Base-by-base conservation (phyloP, 2,113 vertebrate genomes). In the Elaphurus davidianus region DNA sequence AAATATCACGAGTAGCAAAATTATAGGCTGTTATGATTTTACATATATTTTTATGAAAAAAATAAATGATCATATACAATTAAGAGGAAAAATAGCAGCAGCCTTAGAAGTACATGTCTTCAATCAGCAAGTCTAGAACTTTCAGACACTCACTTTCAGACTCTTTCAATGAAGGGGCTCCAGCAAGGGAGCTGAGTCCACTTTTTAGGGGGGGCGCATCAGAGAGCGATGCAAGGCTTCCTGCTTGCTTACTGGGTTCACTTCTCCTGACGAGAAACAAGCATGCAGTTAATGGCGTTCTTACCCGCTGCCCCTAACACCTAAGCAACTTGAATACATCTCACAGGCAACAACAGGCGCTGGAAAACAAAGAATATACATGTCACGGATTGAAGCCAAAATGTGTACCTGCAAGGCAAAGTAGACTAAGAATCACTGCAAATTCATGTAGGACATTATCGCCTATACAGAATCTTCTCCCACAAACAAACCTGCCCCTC, bases 241-340 rank as follows among this genome's bases (percentile, higher is more conserved):
- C 98, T 30, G 94, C 86, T 3, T 40, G 94, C 97, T 98, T 99
- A 17, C 98, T 93, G 0, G 97, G 40, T 15, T 99, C 99, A 55
- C 89, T 97, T 98, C 99, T 99, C 99, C 99, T 99, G 98, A 43
- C 89, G 90, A 95, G 21, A 13, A 85, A 91, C 12, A 98, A 87
- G 0, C 0, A 57, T 12, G 54, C 91, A 71, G 87, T 25, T 19
- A 2, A 0, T 5, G 7, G 21, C 6, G 21, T 43, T 6, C 87
- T 2, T 45, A 62, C 4, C 2, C 7, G 23, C 40, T 30, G 50
- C 81, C 83, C 5, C 16, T 40, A 74, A 21, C 6, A 67, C 2
- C 23, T 27, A 40, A 30, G 71, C 90, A 96, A 55, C 23, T 91
- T 27, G 43, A 27, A 92, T 8, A 19, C 54, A 13, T 33, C 81